Conservation (phyloP, 2,888 invertebrate species). For the Zygaena filipendulae region DNA sequence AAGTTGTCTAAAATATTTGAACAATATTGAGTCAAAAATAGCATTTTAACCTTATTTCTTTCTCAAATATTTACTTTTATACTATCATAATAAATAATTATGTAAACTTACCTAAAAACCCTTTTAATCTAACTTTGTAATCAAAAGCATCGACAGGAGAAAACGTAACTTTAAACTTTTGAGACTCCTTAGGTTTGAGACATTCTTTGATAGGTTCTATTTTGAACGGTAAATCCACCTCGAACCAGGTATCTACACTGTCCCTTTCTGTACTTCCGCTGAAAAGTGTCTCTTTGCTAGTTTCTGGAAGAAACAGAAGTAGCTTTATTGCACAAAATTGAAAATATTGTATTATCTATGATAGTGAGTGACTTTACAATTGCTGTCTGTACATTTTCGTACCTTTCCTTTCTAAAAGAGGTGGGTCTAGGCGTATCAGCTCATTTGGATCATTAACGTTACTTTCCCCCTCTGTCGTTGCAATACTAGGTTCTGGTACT, state of each 20-base stretch:
- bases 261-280: constrained; percentile 37
- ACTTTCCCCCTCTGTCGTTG: too few species aligned
- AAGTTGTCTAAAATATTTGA: constrained; percentile 44
- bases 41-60: too few species aligned
- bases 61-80: too few species aligned
- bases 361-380: too few species aligned
- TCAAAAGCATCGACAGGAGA: constrained; percentile 64
- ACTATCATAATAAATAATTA: too few species aligned
- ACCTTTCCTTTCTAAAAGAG: too few species aligned
- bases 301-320: constrained; percentile 25
- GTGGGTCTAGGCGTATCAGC: too few species aligned
- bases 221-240: constrained; percentile 56
- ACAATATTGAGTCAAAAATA: not conserved
- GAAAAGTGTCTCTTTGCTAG: constrained; percentile 46
- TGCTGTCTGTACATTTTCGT: too few species aligned
- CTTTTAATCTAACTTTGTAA: constrained; percentile 50
- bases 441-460: too few species aligned
- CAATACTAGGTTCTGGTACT: too few species aligned
- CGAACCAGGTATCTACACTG: constrained; percentile 56
- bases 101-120: constrained; percentile 38
- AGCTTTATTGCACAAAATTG: too few species aligned
- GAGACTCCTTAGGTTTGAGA: constrained; percentile 45
- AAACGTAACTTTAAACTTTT: constrained; percentile 60
- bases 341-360: too few species aligned
- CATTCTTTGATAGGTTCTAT: constrained; percentile 55